Conservation (phyloP, 2,113 vertebrate genomes). For the Garra rufa region DNA sequence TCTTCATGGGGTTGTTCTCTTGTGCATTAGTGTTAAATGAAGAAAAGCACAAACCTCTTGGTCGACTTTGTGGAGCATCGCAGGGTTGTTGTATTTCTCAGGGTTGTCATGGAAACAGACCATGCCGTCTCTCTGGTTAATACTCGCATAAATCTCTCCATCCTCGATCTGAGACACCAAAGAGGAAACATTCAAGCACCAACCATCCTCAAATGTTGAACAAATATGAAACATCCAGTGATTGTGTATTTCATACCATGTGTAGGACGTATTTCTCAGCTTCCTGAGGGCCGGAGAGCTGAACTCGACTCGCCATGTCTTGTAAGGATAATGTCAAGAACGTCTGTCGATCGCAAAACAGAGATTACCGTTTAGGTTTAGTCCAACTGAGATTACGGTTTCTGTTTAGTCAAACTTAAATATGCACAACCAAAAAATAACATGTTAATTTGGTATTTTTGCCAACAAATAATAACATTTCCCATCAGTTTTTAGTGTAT, state of each 20-base stretch:
- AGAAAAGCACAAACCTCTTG: constrained; percentile 85
- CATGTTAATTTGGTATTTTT: no score
- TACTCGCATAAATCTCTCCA: constrained; percentile 99
- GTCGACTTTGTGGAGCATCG: constrained; percentile 99
- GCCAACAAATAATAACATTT: no score
- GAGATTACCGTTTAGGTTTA: neutral
- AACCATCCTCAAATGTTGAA: neutral
- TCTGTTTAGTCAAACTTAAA: no score
- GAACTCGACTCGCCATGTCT: constrained; percentile 99
- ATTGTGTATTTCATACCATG: constrained; percentile 83
- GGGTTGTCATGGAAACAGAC: constrained; percentile 99
- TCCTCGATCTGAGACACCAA: constrained; percentile 89
- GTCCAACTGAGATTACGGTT: no score
- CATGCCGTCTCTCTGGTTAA: constrained; percentile 99
- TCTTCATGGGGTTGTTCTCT: neutral
- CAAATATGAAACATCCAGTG: neutral
- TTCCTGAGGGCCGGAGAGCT: constrained; percentile 94
- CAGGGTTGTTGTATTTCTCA: constrained; percentile 99
- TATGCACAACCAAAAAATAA: no score
- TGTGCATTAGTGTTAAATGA: neutral
- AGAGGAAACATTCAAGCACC: neutral
- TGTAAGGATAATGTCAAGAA: constrained; percentile 97
- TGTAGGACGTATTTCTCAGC: constrained; percentile 98
- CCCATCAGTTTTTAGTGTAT: no score
- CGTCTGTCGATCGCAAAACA: constrained; percentile 78